A percentile compares a stretch with the other conserved stretches of the same genome.
phyloP scores from a whole-genome alignment of 2,797 vertebrate species.

The Synanceia verrucosa region DNA sequence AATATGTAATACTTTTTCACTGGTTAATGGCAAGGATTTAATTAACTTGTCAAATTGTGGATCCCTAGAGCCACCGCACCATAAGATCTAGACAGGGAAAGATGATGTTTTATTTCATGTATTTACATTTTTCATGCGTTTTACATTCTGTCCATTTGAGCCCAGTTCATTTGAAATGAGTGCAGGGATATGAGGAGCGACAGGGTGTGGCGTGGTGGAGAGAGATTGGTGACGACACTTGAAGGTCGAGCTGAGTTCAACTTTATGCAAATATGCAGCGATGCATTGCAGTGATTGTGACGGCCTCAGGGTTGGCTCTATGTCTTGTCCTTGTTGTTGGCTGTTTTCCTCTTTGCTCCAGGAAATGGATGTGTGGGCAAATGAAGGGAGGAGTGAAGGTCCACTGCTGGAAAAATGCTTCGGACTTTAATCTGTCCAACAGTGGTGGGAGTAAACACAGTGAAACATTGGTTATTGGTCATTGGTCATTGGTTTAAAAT shows the following conservation, averaged over 20 bases:
- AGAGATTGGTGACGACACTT: not conserved
- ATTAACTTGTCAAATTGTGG: conserved; percentile 32
- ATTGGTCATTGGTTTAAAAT: no score
- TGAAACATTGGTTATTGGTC: no score
- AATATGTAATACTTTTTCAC: not conserved
- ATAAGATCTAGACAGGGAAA: not conserved
- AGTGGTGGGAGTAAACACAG: no score
- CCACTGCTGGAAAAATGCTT: not conserved
- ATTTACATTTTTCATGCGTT: not conserved
- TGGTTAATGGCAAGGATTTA: conserved; percentile 10
- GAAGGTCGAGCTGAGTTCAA: conserved; percentile 13
- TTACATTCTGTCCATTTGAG: no score
- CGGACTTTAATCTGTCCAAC: no score
- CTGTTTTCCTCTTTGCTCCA: not conserved
- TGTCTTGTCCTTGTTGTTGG: not conserved
- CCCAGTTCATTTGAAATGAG: conserved; percentile 4
- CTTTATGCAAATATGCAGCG: not conserved
- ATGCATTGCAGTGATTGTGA: not conserved
- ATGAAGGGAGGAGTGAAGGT: not conserved
- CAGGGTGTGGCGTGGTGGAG: not conserved
- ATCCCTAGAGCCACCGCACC: not conserved
- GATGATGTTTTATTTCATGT: not conserved
- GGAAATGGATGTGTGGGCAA: not conserved
- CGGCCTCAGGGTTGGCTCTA: not conserved
- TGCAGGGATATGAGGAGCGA: not conserved